Base-by-base conservation (phyloP, 1,140 invertebrate species). In the Apis dorsata region DNA sequence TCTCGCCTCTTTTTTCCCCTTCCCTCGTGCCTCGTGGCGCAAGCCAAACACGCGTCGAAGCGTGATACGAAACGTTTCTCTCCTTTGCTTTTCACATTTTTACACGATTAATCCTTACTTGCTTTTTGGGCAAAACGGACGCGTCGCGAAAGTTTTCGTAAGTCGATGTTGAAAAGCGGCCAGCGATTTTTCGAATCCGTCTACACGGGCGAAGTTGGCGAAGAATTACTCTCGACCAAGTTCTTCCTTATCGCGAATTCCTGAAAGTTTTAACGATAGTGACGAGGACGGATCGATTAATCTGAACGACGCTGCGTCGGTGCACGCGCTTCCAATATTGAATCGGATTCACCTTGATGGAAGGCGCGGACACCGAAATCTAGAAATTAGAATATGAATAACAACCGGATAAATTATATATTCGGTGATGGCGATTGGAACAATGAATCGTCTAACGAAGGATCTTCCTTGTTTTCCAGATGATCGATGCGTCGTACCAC, bases 401-500 rank as follows among this genome's bases (percentile, higher is more conserved):
- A 5, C 34, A 34, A 34, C 4, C 11, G 21, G 11, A 7, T n/a
- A 8, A 69, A 51, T 51, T 49, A 15, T 44, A 53, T 2, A 55
- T 4, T 55, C 53, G 53, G 11, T 4, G 12, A 2, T 53, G 51
- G 5, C 21, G 21, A 19, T 60, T 21, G 34, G 34, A 34, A 34
- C 34, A 44, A 7, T 44, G 34, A 44, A 7, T 44, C 28, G 15
- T 65, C 17, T 82, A 78, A 86, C 62, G 24, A 62, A 28, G 3
- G 3, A 5, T 17, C 88, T 88, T 90, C 84, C 92, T 93, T 91
- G 92, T 92, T 91, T 96, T 96, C 12, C 96, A 97, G 96, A 96
- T 97, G 93, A 96, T 97, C 92, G 96, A 97, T 93, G 96, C 96
- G 73, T 97, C 96, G 94, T 96, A 96, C 91, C 96, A 96, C 90